Evolutionary conservation across 2,888 invertebrate genomes (phyloP), one percentile per base, ranked within the genome.

Genomic region (Galeruca laticollis): DNA sequence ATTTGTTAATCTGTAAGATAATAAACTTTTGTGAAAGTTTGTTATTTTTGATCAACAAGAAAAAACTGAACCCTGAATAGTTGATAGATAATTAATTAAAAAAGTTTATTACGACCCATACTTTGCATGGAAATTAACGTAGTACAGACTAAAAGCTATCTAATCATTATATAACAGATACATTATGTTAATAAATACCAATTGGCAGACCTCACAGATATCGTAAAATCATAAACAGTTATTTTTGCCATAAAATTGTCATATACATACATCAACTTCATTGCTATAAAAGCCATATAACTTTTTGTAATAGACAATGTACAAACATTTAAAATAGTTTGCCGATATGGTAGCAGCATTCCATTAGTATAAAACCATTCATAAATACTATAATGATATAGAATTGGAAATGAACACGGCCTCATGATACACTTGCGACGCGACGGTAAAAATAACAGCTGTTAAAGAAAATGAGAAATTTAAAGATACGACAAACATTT

Each of bases 241-340:
- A 47, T 47, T 18, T 47, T 47, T 47, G 40, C n/a, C 40, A 40
- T 40, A 40, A 40, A 40, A 40, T n/a, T n/a, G 47, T 18, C 15
- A 47, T 15, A n/a, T 15, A 15, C 15, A 15, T 43, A 43, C 8
- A 18, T 43, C 43, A 43, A 43, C n/a, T 40, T 43, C 5, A 43
- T 43, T 43, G 43, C 43, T 15, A 5, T 47, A 47, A 26, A n/a
- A 10, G 43, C 37, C 37, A 13, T 37, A 6, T 10, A 37, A 13
- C 37, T 47, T 47, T 47, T 47, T 15, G 43, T 18, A 15, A 18
- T 47, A 18, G 43, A 47, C 43, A 47, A 5, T 6, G 43, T 47
- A 47, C 4, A 13, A 47, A 47, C 43, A 8, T 47, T 47, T 47
- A 47, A 47, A 47, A 47, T 47, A 47, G 43, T 43, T 43, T 15